Evolutionary conservation across 1,140 invertebrate genomes (phyloP).

Genomic region (Heliconius melpomene): DNA sequence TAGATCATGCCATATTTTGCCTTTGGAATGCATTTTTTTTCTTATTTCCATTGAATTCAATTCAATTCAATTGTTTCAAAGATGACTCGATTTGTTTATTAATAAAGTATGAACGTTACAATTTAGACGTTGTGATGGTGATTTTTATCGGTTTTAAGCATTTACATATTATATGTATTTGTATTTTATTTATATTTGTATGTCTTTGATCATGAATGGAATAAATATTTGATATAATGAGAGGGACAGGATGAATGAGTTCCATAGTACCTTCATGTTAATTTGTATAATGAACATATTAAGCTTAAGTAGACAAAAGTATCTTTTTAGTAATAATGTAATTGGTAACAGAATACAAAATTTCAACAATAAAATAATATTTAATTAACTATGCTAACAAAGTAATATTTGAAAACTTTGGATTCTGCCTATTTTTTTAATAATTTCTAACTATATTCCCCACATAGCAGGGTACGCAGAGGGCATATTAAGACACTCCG

Average conservation of each 20-base stretch:
- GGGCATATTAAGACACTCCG: no score
- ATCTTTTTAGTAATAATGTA: no score
- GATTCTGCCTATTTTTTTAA: no score
- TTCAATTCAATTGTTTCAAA: constrained; percentile 36
- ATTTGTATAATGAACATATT: background rate
- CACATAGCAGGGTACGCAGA: no score
- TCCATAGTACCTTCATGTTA: background rate
- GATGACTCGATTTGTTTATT: constrained; percentile 28
- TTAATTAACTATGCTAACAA: no score
- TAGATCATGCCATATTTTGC: constrained; percentile 49
- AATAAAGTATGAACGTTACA: constrained; percentile 18
- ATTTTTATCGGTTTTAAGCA: constrained; percentile 1
- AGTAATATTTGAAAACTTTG: no score
- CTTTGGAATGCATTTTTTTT: constrained; percentile 38
- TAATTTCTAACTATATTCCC: no score
- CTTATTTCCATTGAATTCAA: constrained; percentile 32
- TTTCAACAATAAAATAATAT: background rate
- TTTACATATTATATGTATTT: constrained; percentile 1
- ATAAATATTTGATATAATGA: background rate
- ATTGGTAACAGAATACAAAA: background rate
- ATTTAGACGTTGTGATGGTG: constrained; percentile 5
- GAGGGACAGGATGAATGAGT: background rate
- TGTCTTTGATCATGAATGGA: background rate
- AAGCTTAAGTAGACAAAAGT: no score
- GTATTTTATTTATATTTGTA: background rate